These are phyloP conservation scores for Synergus laeviventris DNA, from an alignment of 2,888 invertebrate genomes.

Conservation along the genomic window DNA sequence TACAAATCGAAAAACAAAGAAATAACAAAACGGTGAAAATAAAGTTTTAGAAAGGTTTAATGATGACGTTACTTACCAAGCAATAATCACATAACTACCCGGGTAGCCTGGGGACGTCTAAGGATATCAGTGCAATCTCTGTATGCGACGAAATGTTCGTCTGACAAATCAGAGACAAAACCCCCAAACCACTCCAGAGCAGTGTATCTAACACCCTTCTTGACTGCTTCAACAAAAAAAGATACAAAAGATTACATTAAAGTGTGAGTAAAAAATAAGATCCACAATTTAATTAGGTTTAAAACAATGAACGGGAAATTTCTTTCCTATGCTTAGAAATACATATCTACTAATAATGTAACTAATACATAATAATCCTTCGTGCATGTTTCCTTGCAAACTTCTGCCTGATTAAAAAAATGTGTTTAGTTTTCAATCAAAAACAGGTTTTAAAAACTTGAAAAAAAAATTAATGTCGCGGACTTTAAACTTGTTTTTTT, in stretches of 20 bases:
- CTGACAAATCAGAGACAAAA: slow-evolving; percentile 65
- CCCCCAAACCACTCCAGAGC: slow-evolving; percentile 69
- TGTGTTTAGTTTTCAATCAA: too few species aligned
- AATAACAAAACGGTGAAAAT: slow-evolving; percentile 76
- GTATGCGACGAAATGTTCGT: slow-evolving; percentile 62
- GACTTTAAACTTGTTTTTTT: too few species aligned
- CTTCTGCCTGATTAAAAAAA: too few species aligned
- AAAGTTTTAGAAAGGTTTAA: slow-evolving; percentile 79
- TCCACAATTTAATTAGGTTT: background rate
- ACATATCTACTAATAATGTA: background rate
- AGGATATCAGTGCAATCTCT: slow-evolving; percentile 66
- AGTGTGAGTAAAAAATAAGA: background rate
- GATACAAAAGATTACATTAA: slow-evolving; percentile 39
- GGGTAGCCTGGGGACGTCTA: slow-evolving; percentile 72
- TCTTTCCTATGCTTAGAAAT: background rate
- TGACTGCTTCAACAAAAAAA: slow-evolving; percentile 58
- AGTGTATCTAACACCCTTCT: slow-evolving; percentile 63
- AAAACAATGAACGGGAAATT: background rate
- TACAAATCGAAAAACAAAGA: slow-evolving; percentile 24
- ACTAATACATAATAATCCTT: too few species aligned
- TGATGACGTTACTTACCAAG: slow-evolving; percentile 71
- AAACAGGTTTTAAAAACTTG: too few species aligned
- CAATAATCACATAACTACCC: slow-evolving; percentile 76
- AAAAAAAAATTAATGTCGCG: too few species aligned
- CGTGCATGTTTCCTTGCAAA: too few species aligned